phyloP scores from a whole-genome alignment of 2,888 invertebrate species.

The Saturnia japonica region DNA sequence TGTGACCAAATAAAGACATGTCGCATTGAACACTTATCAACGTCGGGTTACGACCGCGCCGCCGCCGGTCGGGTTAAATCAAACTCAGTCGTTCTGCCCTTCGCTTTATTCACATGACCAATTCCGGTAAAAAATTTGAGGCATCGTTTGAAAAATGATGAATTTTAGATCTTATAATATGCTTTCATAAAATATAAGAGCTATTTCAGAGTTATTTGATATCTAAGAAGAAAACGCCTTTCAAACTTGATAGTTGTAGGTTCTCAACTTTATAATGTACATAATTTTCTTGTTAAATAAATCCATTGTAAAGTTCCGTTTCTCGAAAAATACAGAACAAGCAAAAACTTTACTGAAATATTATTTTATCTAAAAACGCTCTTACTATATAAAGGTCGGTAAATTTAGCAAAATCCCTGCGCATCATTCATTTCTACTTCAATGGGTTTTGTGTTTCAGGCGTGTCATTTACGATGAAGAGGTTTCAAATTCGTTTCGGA shows the following conservation, averaged over 20 bases:
- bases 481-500: conserved; percentile 35
- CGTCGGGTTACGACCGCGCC: conserved; percentile 56
- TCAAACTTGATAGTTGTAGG: neutral
- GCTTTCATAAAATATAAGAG: neutral
- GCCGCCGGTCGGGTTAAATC: conserved; percentile 53
- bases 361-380: conserved; percentile 18
- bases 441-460: conserved; percentile 50
- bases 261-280: neutral
- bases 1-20: conserved; percentile 61
- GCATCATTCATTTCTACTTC: conserved; percentile 52
- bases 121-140: conserved; percentile 68
- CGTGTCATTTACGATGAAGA: conserved; percentile 45
- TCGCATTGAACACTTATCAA: conserved; percentile 67
- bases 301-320: neutral
- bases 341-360: conserved; percentile 16
- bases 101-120: conserved; percentile 61
- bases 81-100: conserved; percentile 56
- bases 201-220: neutral
- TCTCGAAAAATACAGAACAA: conserved; percentile 8
- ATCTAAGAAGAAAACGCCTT: neutral
- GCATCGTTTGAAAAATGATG: conserved; percentile 56
- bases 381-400: conserved; percentile 27
- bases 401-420: conserved; percentile 41
- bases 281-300: conserved; percentile 38
- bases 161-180: conserved; percentile 33